These are phyloP conservation scores for Balearica regulorum DNA, from an alignment of 2,797 vertebrate species.

Conservation along the genomic window DNA sequence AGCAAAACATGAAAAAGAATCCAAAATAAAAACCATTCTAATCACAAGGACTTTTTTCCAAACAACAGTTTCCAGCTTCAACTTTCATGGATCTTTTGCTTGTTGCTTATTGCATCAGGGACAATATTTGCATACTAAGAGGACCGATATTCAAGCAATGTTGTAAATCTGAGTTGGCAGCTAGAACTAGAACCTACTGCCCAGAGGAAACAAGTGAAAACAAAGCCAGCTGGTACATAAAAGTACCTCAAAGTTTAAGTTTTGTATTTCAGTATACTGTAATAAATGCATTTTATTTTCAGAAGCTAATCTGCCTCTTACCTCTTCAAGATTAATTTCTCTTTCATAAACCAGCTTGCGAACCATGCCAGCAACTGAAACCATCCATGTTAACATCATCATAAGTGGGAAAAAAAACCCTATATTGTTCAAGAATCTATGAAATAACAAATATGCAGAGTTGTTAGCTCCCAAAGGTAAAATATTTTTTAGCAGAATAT, in stretches of 20 bases:
- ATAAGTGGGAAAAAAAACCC: conserved; percentile 73
- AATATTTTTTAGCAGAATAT: background rate
- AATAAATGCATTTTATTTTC: background rate
- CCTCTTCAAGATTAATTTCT: conserved; percentile 75
- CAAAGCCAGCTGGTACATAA: background rate
- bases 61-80: background rate
- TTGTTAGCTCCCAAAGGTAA: background rate
- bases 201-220: background rate
- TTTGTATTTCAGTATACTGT: background rate
- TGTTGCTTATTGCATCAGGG: background rate
- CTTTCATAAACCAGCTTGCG: conserved; percentile 74
- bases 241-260: background rate
- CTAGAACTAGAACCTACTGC: background rate
- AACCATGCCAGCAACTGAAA: conserved; percentile 73
- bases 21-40: background rate
- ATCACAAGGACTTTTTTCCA: background rate
- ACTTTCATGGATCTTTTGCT: background rate
- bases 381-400: conserved; percentile 75
- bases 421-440: conserved; percentile 75
- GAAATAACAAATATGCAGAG: background rate
- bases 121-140: background rate
- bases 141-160: background rate
- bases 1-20: background rate
- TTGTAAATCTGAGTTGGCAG: background rate
- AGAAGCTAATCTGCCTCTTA: background rate